Evolutionary conservation across 2,888 invertebrate species (phyloP).

Genomic region (Dryobotodes eremita): DNA sequence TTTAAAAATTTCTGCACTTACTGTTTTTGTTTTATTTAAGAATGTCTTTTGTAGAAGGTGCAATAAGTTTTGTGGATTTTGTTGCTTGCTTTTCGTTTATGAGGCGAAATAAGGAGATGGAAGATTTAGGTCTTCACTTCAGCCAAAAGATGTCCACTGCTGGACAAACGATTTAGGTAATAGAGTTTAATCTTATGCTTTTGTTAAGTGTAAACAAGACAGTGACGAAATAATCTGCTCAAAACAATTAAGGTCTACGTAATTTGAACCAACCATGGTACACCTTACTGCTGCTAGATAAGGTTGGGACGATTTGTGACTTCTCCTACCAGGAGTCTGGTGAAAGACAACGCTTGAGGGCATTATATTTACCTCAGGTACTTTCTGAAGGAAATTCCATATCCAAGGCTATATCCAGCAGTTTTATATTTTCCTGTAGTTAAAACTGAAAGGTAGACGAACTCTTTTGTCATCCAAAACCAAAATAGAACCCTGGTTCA

Average conservation of each 20-base stretch:
- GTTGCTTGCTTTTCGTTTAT: neutral
- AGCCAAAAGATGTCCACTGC: too few relatives aligned
- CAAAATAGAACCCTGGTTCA: neutral
- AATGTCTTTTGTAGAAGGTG: slow-evolving; percentile 14
- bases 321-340: too few relatives aligned
- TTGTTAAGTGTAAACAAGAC: neutral
- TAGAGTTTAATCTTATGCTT: neutral
- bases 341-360: neutral
- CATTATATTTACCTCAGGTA: neutral
- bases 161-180: too few relatives aligned
- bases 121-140: neutral
- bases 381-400: too few relatives aligned
- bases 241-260: neutral
- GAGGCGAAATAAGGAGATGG: neutral
- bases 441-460: neutral
- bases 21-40: slow-evolving; percentile 19
- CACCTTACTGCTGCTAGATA: too few relatives aligned
- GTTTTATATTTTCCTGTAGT: neutral
- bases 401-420: neutral
- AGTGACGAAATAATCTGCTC: neutral
- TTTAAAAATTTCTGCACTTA: slow-evolving; percentile 39
- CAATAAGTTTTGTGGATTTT: slow-evolving; percentile 9
- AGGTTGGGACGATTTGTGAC: neutral
- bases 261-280: neutral
- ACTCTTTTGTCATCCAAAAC: neutral